phyloP scores from a whole-genome alignment of 2,113 vertebrate genomes.

The Neolamprologus kungweensis region DNA sequence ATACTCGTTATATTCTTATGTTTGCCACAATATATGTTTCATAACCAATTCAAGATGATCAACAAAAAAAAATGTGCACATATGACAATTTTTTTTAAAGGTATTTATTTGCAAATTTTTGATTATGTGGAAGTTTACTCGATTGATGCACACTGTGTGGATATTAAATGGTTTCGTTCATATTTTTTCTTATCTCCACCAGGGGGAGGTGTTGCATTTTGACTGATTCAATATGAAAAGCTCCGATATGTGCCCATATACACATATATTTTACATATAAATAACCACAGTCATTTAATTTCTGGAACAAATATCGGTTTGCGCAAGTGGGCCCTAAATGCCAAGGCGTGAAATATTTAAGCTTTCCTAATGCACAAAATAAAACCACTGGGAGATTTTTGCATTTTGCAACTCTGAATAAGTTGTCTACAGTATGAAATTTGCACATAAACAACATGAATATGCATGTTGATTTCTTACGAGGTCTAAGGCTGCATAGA shows the following conservation, averaged over 20 bases:
- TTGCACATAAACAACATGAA: neutral
- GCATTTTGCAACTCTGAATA: neutral
- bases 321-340: neutral
- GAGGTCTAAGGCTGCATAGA: neutral
- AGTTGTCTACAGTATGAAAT: neutral
- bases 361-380: neutral
- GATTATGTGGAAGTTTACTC: neutral
- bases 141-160: neutral
- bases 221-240: neutral
- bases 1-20: neutral
- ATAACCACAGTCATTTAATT: neutral
- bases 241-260: neutral
- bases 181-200: neutral
- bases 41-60: neutral
- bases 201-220: constrained; percentile 13
- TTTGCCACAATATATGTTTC: neutral
- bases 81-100: neutral
- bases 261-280: neutral
- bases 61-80: neutral
- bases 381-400: neutral
- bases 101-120: neutral
- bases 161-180: neutral
- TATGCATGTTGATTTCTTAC: neutral
- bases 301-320: neutral
- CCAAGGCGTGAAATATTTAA: neutral